These are phyloP conservation scores for Vireo griseus DNA, from an alignment of 2,797 vertebrate genomes.

Conservation along the genomic window DNA sequence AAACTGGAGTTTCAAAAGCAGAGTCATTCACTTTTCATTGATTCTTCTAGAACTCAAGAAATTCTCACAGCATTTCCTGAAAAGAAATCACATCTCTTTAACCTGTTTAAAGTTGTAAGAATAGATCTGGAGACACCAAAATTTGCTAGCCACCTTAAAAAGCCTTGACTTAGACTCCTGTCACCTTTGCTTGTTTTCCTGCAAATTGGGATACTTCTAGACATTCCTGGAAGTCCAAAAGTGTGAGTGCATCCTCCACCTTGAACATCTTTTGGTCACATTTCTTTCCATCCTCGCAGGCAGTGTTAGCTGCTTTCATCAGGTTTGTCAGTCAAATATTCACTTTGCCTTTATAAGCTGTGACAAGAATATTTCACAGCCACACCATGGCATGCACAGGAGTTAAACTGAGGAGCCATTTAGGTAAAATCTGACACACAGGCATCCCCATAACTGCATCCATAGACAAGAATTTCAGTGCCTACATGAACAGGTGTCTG, in stretches of 20 bases:
- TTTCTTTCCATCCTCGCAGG: not conserved
- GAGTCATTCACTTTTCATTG: not conserved
- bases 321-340: not conserved
- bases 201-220: not conserved
- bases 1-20: not conserved
- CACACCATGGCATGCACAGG: fast-evolving
- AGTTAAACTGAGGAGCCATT: not conserved
- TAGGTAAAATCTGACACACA: not conserved
- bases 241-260: not conserved
- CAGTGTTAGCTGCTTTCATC: not conserved
- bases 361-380: not conserved
- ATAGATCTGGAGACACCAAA: not conserved
- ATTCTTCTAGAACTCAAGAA: not conserved
- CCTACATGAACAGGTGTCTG: not conserved
- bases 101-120: not conserved
- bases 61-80: not conserved
- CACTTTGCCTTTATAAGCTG: not conserved
- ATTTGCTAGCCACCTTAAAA: not conserved
- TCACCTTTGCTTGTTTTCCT: not conserved
- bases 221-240: not conserved
- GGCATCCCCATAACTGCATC: not conserved
- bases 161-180: not conserved
- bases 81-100: not conserved
- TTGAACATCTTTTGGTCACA: not conserved
- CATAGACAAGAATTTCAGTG: not conserved